Percentiles rank a stretch among this genome's conserved stretches.
Conservation (phyloP, 2,888 invertebrate species). For the Xestia ashworthii region DNA sequence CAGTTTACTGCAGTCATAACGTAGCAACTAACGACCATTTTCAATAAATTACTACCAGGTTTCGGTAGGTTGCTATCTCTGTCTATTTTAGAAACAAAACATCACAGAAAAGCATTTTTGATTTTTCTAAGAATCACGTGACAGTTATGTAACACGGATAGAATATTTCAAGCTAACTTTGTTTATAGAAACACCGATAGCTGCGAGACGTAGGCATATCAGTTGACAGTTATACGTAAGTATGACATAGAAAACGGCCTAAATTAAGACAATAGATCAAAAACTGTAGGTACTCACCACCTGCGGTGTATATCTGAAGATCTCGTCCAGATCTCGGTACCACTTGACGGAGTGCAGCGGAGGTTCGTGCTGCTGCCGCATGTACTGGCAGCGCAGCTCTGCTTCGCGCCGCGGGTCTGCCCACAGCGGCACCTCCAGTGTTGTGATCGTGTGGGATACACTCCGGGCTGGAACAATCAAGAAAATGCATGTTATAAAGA, state of each 20-base stretch:
- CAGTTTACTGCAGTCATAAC: neutral
- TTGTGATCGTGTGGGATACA: slow-evolving; percentile 84
- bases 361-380: slow-evolving; percentile 84
- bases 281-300: slow-evolving; percentile 75
- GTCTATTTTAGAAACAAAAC: no score
- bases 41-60: no score
- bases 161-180: no score
- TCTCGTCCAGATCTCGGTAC: slow-evolving; percentile 92
- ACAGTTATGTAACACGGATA: no score
- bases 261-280: neutral
- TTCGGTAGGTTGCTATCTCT: no score
- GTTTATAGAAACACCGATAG: no score
- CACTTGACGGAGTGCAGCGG: slow-evolving; percentile 94
- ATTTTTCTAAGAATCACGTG: no score
- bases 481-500: neutral
- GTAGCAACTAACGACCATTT: neutral
- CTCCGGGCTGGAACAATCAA: slow-evolving; percentile 77
- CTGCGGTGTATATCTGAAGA: slow-evolving; percentile 86
- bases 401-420: slow-evolving; percentile 83
- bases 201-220: no score
- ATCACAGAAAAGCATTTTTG: no score
- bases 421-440: slow-evolving; percentile 84
- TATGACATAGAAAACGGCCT: no score
- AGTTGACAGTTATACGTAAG: no score
- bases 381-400: slow-evolving; percentile 82